Evolutionary conservation across 2,888 invertebrate genomes (phyloP).

Genomic region (Mimachlamys varia): DNA sequence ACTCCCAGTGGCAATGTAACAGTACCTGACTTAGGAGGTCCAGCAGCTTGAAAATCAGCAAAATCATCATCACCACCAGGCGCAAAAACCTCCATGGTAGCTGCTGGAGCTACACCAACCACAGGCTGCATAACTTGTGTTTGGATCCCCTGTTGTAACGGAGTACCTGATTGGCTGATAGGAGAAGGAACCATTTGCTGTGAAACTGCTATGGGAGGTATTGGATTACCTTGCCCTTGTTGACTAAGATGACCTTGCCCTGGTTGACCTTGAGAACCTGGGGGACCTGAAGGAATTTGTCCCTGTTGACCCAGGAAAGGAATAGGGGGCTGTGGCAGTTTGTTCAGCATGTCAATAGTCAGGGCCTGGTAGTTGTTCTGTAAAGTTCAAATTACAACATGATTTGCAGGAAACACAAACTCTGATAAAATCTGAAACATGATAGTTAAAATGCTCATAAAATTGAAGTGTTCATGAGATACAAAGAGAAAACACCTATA

Average conservation of each 20-base stretch:
- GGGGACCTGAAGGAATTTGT: conserved; percentile 20
- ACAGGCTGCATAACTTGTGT: conserved; percentile 56
- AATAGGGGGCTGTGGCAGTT: conserved; percentile 76
- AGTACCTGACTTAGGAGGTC: conserved; percentile 47
- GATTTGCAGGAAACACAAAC: no score
- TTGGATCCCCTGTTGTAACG: conserved; percentile 54
- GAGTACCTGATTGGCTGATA: conserved; percentile 41
- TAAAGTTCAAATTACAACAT: conserved; percentile 45
- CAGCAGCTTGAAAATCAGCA: conserved; percentile 77
- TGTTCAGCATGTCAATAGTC: conserved; percentile 70
- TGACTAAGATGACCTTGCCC: neutral
- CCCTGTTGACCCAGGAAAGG: conserved; percentile 68
- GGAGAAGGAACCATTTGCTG: conserved; percentile 29
- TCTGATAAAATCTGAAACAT: no score
- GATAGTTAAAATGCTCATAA: no score
- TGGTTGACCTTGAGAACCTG: neutral
- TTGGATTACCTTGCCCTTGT: neutral
- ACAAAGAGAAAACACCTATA: no score
- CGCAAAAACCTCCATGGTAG: conserved; percentile 49
- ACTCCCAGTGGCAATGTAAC: neutral
- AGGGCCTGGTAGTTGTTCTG: conserved; percentile 73
- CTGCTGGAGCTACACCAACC: conserved; percentile 50
- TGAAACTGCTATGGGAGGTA: neutral
- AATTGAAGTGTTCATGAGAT: no score
- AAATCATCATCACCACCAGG: conserved; percentile 74